phyloP scores from a whole-genome alignment of 2,797 vertebrate species.

The Pseudocheirus occidentalis region DNA sequence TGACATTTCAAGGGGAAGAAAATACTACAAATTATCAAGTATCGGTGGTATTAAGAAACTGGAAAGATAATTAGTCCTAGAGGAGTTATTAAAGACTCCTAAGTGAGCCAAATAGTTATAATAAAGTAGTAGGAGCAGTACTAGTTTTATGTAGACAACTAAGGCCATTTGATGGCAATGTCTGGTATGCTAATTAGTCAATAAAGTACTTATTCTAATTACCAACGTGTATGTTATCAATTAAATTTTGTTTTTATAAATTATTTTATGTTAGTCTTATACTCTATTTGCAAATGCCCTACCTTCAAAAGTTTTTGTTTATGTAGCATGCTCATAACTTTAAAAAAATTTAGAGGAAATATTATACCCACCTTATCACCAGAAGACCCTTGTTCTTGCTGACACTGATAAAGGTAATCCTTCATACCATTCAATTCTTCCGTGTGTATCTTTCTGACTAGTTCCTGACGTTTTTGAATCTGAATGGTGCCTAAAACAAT shows the following conservation, averaged over 20 bases:
- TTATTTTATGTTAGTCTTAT: not conserved
- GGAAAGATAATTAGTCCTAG: not conserved
- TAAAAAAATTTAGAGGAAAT: not conserved
- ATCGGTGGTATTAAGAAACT: not conserved
- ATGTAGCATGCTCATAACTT: not conserved
- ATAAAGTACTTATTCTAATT: not conserved
- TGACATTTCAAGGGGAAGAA: not conserved
- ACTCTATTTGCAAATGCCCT: not conserved
- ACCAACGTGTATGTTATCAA: not conserved
- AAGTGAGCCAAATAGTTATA: not conserved
- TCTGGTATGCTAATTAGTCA: not conserved
- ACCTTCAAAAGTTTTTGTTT: not conserved
- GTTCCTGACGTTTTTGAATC: conserved; percentile 88
- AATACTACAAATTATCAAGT: not conserved
- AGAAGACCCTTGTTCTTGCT: conserved; percentile 81
- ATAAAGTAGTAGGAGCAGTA: not conserved
- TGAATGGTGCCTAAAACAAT: conserved; percentile 89
- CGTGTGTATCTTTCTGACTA: conserved; percentile 84
- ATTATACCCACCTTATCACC: conserved; percentile 82
- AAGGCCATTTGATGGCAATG: not conserved
- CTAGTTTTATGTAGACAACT: not conserved
- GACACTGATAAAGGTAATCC: conserved; percentile 85
- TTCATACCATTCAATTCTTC: conserved; percentile 84
- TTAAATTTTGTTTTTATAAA: not conserved
- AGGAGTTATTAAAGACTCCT: not conserved